Percentiles rank a stretch among this genome's conserved stretches.
Conservation (phyloP, 2,888 invertebrate species). For the Plagiodera versicolora region DNA sequence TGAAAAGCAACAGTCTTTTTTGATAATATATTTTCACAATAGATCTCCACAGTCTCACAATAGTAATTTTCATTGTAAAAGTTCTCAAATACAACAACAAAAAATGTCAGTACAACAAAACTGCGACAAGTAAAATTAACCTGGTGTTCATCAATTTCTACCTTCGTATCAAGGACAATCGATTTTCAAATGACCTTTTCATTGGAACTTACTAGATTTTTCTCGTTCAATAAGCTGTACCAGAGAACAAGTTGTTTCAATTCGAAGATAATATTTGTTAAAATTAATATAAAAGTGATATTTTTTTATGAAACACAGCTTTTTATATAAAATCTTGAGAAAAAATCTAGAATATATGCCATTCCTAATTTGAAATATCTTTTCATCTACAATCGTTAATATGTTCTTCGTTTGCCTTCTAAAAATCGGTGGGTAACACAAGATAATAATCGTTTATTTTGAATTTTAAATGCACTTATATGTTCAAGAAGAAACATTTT, state of each 20-base stretch:
- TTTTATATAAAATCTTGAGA: not conserved
- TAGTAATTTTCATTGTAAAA: constrained; percentile 44
- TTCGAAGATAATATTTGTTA: too few species aligned
- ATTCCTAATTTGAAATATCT: not conserved
- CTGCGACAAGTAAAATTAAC: constrained; percentile 40
- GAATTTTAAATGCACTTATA: not conserved
- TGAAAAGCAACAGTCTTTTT: constrained; percentile 1
- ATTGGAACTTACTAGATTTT: constrained; percentile 35
- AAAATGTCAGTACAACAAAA: constrained; percentile 47
- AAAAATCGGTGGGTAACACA: not conserved
- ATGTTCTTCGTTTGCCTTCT: not conserved
- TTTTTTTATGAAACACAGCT: too few species aligned
- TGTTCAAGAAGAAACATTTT: not conserved
- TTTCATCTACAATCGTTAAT: not conserved
- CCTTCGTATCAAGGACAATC: too few species aligned
- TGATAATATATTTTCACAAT: constrained; percentile 41
- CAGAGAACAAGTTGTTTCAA: not conserved
- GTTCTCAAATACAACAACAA: constrained; percentile 42
- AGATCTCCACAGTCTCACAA: constrained; percentile 48
- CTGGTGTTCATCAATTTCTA: constrained; percentile 34
- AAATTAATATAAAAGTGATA: too few species aligned
- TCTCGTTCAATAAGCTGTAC: not conserved
- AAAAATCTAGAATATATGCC: not conserved
- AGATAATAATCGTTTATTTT: not conserved
- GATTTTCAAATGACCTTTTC: constrained; percentile 29